Evolutionary conservation across 2,113 vertebrate species (phyloP), one percentile per base, ranked within the genome.

Genomic region (Octodon degus): DNA sequence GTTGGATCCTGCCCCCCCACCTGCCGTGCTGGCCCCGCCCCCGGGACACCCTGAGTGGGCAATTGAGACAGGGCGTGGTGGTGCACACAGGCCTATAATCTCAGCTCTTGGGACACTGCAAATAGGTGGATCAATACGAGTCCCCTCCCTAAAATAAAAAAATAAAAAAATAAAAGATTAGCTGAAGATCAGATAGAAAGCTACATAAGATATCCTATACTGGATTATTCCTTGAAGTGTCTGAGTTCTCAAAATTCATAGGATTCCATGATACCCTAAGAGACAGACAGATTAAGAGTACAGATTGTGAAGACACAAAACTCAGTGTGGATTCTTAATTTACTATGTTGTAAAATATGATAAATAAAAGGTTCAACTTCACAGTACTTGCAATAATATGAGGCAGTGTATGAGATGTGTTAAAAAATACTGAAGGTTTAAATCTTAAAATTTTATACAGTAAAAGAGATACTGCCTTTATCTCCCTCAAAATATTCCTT

Each of bases 171-270:
- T 50, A 50, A 50, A 63, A 92, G 22, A 85, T 2, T 79, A 67
- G 25, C 67, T 76, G 24, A 80, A 74, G n/a, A 92, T 68, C 30
- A 58, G 7, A 76, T 89, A 60, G 32, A 53, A 95, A 60, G 30
- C 34, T 76, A 47, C 16, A 43, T 53, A 74, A 47, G n/a, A 68
- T 11, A 88, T n/a, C 9, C 14, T 50, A 1, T 2, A 55, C 5
- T 95, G 50, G 2, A n/a, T 79, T 92, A 90, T 11, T 84, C 7
- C 27, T 95, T 65, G 27, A 2, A 50, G 17, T 63, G n/a, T 37
- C 34, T 55, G 30, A 82, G 43, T 89, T 90, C 60, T 95, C 27
- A 88, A 72, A 72, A 89, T 89, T 86, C 13, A 65, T 96, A 88
- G 14, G 17, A 94, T 58, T 84, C 30, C 7, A 53, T 86, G 27